Percentiles rank a stretch among this genome's conserved stretches.
These are phyloP conservation scores for Pycnomerus fuliginosus DNA, from an alignment of 2,888 invertebrate genomes.

Conservation along the genomic window DNA sequence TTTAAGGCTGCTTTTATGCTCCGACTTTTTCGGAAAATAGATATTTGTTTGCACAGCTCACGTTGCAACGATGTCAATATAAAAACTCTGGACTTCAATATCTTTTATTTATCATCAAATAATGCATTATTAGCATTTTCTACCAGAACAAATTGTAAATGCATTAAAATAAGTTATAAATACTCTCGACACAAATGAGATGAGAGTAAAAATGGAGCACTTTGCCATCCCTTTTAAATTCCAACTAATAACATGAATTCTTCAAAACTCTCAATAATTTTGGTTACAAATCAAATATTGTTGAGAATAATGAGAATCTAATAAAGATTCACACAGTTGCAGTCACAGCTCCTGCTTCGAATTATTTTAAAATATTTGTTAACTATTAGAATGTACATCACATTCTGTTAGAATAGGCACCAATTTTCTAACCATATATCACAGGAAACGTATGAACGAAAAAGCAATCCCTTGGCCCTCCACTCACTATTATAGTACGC, in stretches of 20 bases:
- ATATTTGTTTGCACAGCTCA: too few species aligned
- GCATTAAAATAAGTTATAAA: slow-evolving; percentile 43
- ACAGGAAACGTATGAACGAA: slow-evolving; percentile 40
- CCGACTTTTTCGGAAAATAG: too few species aligned
- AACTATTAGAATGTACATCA: slow-evolving; percentile 40
- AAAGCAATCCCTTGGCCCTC: too few species aligned
- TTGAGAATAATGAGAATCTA: slow-evolving; percentile 8
- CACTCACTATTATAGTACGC: too few species aligned
- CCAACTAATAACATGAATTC: slow-evolving; percentile 32
- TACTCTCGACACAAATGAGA: slow-evolving; percentile 37
- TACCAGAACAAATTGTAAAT: slow-evolving; percentile 47
- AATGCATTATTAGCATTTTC: slow-evolving; percentile 39
- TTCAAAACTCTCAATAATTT: slow-evolving; percentile 15
- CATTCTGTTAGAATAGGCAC: slow-evolving; percentile 49
- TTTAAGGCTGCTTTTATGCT: too few species aligned
- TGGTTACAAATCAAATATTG: slow-evolving; percentile 6
- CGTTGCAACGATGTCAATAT: too few species aligned
- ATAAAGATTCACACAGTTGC: slow-evolving; percentile 42
- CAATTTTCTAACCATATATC: slow-evolving; percentile 47
- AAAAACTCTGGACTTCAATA: slow-evolving; percentile 21
- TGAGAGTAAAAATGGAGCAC: slow-evolving; percentile 43
- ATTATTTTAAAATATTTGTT: slow-evolving; percentile 14
- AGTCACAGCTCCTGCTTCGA: slow-evolving; percentile 50
- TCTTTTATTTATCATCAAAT: slow-evolving; percentile 34
- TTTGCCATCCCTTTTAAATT: slow-evolving; percentile 47